These are phyloP conservation scores for Pseudochirops cupreus DNA, from an alignment of 2,797 vertebrate genomes.

Conservation along the genomic window DNA sequence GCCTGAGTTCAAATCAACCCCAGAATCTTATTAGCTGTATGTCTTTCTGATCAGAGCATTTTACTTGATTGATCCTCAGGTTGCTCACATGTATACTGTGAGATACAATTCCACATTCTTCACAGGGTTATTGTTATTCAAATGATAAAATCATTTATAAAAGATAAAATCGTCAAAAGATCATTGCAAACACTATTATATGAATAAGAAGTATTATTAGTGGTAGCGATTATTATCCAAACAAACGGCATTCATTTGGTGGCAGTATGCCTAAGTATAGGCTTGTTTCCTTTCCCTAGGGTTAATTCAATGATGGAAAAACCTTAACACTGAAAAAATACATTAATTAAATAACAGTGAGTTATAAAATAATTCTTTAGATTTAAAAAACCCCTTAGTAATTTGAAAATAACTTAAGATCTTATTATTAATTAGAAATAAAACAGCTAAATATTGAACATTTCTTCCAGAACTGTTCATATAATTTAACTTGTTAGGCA, in stretches of 20 bases:
- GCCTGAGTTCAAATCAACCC: neutral
- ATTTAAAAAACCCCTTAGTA: slow-evolving; percentile 23
- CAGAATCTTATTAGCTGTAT: neutral
- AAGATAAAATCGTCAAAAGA: neutral
- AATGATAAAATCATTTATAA: neutral
- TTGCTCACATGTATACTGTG: neutral
- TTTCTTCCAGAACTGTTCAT: neutral
- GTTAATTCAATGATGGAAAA: neutral
- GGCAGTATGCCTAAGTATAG: neutral
- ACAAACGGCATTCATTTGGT: neutral
- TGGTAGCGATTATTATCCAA: neutral
- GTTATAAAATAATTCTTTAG: neutral
- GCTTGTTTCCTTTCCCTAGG: neutral
- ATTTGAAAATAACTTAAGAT: slow-evolving; percentile 25
- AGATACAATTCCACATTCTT: neutral
- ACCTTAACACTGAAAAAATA: neutral
- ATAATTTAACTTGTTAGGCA: slow-evolving; percentile 41
- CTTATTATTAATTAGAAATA: slow-evolving; percentile 42
- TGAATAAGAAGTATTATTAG: neutral
- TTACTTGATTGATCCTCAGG: neutral
- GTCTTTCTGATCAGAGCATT: neutral
- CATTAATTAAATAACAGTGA: neutral
- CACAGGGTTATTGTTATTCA: neutral
- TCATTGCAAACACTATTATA: neutral
- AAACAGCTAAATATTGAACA: neutral